A percentile compares a stretch with the other conserved stretches of the same genome.
Conservation (phyloP, 2,113 vertebrate species). For the Spea multiplicata region DNA sequence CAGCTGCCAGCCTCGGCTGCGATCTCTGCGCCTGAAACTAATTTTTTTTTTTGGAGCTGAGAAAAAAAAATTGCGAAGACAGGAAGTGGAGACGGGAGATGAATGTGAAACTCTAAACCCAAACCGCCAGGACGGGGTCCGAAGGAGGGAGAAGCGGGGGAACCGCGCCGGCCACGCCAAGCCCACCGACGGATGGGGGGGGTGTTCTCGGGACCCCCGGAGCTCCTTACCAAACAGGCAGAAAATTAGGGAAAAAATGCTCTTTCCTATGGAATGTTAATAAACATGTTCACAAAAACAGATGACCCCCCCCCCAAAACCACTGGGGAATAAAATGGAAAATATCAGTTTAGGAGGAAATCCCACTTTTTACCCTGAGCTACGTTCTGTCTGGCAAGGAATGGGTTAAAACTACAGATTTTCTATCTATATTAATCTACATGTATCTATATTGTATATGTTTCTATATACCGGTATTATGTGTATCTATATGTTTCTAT, state of each 20-base stretch:
- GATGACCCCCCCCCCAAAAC: neutral
- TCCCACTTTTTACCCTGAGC: no score
- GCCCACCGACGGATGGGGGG: no score
- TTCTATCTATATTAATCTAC: no score
- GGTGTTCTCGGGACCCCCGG: neutral
- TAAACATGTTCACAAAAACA: neutral
- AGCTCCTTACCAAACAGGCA: neutral
- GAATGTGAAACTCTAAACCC: constrained; percentile 59
- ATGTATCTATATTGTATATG: no score
- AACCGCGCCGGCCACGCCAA: neutral
- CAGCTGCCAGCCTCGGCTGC: constrained; percentile 23
- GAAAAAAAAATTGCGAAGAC: constrained; percentile 55
- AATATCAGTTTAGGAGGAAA: no score
- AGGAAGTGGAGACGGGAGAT: constrained; percentile 65
- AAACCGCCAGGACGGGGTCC: constrained; percentile 56
- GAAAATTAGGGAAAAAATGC: neutral
- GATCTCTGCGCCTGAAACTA: constrained; percentile 42
- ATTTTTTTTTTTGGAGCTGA: constrained; percentile 49
- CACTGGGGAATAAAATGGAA: neutral
- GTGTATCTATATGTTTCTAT: no score
- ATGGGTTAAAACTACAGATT: no score
- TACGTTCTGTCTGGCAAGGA: no score
- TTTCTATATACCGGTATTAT: no score
- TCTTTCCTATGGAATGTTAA: neutral
- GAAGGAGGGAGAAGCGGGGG: constrained; percentile 7